Percentiles rank a stretch among this genome's conserved stretches.
Evolutionary conservation across 2,797 vertebrate genomes (phyloP).

Genomic region (Allobates femoralis): DNA sequence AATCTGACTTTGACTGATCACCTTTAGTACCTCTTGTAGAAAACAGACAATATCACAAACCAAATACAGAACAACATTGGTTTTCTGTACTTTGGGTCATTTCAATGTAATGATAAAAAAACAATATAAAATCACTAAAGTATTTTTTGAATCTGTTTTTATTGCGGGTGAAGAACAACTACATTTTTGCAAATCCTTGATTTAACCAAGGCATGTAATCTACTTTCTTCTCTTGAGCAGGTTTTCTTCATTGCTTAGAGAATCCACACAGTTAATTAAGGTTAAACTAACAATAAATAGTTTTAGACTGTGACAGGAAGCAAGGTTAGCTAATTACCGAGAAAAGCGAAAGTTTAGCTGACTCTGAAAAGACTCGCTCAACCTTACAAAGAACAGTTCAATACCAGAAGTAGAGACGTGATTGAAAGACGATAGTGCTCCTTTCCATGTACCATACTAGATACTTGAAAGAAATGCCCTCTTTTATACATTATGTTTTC

Average conservation of each 20-base stretch:
- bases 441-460: neutral
- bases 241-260: neutral
- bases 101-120: neutral
- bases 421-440: slow-evolving; percentile 18
- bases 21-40: neutral
- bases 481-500: neutral
- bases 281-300: slow-evolving; percentile 36
- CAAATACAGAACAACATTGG: neutral
- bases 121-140: neutral
- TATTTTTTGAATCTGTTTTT: neutral
- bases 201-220: neutral
- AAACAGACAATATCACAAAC: neutral
- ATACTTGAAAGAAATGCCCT: neutral
- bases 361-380: slow-evolving; percentile 49
- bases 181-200: neutral
- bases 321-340: slow-evolving; percentile 42
- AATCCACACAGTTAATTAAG: slow-evolving; percentile 36
- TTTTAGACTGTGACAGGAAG: slow-evolving; percentile 38
- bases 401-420: slow-evolving; percentile 5
- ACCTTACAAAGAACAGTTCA: slow-evolving; percentile 29
- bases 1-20: slow-evolving; percentile 24
- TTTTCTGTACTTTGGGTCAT: neutral
- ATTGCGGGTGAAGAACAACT: neutral
- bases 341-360: slow-evolving; percentile 40
- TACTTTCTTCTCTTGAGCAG: neutral